phyloP scores from a whole-genome alignment of 2,113 vertebrate genomes.

The Ictalurus furcatus region DNA sequence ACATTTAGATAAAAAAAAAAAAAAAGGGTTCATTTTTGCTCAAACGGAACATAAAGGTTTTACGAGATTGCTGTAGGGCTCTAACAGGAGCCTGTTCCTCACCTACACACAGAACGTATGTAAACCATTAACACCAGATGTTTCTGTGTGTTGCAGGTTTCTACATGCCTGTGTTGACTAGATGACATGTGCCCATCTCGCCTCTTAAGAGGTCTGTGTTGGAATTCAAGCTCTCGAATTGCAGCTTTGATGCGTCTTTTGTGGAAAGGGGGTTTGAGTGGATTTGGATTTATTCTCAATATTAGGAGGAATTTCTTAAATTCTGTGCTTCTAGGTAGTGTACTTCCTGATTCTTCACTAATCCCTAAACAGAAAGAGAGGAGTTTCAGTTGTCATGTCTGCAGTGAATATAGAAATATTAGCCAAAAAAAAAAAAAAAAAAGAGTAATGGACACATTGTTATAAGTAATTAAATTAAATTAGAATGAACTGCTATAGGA shows the following conservation, averaged over 20 bases:
- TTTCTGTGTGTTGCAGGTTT: constrained; percentile 16
- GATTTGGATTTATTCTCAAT: not conserved
- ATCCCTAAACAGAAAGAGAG: not conserved
- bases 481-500: not conserved
- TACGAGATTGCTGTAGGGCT: not conserved
- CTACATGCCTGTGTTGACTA: constrained; percentile 9
- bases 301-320: not conserved
- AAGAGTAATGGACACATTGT: not conserved
- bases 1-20: not conserved
- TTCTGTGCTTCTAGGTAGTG: not conserved
- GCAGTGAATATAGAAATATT: not conserved
- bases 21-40: not conserved
- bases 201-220: not conserved
- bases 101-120: not conserved
- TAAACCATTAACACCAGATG: constrained; percentile 37
- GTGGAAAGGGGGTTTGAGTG: not conserved
- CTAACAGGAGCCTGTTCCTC: not conserved
- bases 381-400: not conserved
- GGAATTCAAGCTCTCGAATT: not conserved
- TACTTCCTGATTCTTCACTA: not conserved
- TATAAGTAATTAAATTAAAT: not conserved
- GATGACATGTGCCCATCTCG: constrained; percentile 6
- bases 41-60: not conserved
- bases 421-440: not conserved
- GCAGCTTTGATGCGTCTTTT: not conserved